Percentiles rank a stretch among this genome's conserved stretches.
phyloP scores from a whole-genome alignment of 1,140 invertebrate species.

The Zaprionus ghesquierei region DNA sequence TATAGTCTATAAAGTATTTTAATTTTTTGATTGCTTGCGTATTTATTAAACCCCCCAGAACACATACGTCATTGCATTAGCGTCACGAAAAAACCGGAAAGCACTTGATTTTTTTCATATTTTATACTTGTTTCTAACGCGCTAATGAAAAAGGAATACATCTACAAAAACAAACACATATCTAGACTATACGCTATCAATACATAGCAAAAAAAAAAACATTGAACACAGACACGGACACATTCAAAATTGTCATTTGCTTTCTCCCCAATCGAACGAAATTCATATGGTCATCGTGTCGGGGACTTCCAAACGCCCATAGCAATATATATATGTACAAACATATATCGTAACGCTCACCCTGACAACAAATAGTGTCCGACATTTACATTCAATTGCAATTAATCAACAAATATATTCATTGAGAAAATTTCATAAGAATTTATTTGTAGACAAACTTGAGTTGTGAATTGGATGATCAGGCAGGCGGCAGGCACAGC shows the following conservation, averaged over 20 bases:
- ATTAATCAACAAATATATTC: slow-evolving; percentile 35
- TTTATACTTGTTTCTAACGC: neutral
- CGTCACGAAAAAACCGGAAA: slow-evolving; percentile 44
- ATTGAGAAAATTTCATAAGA: slow-evolving; percentile 25
- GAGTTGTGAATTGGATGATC: neutral
- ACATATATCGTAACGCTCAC: neutral
- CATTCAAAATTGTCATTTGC: slow-evolving; percentile 19
- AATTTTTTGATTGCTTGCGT: neutral
- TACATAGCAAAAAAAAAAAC: neutral
- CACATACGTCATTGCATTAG: slow-evolving; percentile 24
- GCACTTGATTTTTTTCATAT: slow-evolving; percentile 36
- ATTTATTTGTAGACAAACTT: neutral
- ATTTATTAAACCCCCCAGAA: slow-evolving; percentile 36
- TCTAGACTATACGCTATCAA: slow-evolving; percentile 27
- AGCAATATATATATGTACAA: neutral
- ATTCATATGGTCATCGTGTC: slow-evolving; percentile 28
- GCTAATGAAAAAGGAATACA: slow-evolving; percentile 7
- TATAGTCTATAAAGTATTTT: slow-evolving; percentile 4
- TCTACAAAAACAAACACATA: slow-evolving; percentile 31
- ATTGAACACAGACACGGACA: neutral
- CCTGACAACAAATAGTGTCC: slow-evolving; percentile 18
- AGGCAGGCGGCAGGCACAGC: no score
- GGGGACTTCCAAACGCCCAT: slow-evolving; percentile 17
- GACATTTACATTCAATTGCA: slow-evolving; percentile 46
- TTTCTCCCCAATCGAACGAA: slow-evolving; percentile 4